These are phyloP conservation scores for Leucosticte australis DNA, from an alignment of 2,113 vertebrate species.

Conservation along the genomic window DNA sequence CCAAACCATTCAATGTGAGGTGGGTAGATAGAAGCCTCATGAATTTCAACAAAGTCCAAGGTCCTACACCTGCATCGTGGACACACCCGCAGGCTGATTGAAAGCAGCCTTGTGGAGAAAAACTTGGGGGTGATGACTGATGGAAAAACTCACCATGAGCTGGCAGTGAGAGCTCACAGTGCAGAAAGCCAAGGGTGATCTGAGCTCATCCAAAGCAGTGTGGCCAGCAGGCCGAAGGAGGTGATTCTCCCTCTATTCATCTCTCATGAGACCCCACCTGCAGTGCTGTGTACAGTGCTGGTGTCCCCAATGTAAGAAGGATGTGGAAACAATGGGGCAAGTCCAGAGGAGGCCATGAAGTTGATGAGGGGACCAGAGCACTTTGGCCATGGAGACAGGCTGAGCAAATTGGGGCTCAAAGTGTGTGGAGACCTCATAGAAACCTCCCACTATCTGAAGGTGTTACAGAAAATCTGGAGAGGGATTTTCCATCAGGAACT, in stretches of 20 bases:
- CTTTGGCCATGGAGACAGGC: neutral
- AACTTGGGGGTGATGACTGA: neutral
- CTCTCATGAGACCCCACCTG: neutral
- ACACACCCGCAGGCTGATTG: neutral
- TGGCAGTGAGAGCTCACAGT: fast-evolving
- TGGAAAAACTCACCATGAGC: neutral
- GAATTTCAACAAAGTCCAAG: neutral
- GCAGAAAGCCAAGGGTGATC: neutral
- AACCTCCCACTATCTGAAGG: neutral
- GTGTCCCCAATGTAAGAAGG: neutral
- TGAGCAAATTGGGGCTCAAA: neutral
- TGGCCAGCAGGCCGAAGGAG: neutral
- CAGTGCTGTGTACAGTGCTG: neutral
- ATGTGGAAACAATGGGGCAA: neutral
- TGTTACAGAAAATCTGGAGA: neutral
- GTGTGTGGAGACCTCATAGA: neutral
- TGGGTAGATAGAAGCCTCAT: neutral
- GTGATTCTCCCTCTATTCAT: neutral
- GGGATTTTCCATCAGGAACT: neutral
- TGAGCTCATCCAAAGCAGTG: neutral
- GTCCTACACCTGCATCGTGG: fast-evolving
- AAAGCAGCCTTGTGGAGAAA: neutral
- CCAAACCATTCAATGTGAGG: neutral
- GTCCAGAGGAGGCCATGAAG: neutral
- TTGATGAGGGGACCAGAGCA: neutral